Percentiles rank a stretch among this genome's conserved stretches.
Conservation (phyloP, 1,140 invertebrate species). For the Dendrolimus kikuchii region DNA sequence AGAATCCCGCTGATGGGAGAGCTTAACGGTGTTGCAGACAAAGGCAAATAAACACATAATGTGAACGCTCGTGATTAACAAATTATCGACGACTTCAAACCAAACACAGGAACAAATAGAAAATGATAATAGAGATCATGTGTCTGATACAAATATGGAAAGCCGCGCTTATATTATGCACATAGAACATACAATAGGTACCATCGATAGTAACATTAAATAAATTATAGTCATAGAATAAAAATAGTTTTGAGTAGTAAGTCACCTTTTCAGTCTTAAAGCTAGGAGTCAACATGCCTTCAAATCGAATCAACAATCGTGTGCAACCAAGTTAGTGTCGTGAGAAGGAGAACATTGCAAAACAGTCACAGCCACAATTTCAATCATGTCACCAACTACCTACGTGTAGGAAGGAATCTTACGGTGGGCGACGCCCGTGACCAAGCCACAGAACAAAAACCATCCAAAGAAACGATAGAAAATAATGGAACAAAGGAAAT, state of each 20-base stretch:
- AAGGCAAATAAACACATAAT: constrained; percentile 50
- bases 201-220: constrained; percentile 36
- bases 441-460: constrained; percentile 37
- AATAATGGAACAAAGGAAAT: constrained; percentile 31
- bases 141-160: constrained; percentile 42
- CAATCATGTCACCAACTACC: constrained; percentile 39
- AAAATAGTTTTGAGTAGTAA: constrained; percentile 75
- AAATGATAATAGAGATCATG: constrained; percentile 36
- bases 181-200: constrained; percentile 43
- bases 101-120: constrained; percentile 29
- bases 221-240: constrained; percentile 52
- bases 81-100: constrained; percentile 23
- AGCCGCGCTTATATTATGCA: constrained; percentile 52
- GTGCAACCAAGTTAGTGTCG: constrained; percentile 29
- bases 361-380: constrained; percentile 67
- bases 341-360: constrained; percentile 39
- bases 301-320: constrained; percentile 19
- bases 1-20: too few species aligned
- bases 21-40: constrained; percentile 25
- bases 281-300: constrained; percentile 41
- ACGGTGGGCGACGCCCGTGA: constrained; percentile 24
- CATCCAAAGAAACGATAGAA: constrained; percentile 23
- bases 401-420: constrained; percentile 30
- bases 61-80: constrained; percentile 43
- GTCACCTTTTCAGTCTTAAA: constrained; percentile 68